Conservation (phyloP, 1,140 invertebrate species). For the Lordiphosa mommai region DNA sequence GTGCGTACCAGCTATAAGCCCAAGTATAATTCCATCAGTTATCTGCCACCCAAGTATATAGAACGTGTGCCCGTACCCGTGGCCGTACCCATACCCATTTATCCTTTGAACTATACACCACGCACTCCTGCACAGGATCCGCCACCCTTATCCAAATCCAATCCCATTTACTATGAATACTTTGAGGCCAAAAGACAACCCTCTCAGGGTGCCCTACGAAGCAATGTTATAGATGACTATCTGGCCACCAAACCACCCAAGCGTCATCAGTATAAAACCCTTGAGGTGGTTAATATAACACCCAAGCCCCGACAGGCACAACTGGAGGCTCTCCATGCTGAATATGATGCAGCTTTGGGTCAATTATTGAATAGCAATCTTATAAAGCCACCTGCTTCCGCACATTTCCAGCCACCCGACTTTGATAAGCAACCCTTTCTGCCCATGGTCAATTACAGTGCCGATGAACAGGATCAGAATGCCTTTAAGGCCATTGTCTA, state of each 20-base stretch:
- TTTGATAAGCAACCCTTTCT: conserved; percentile 83
- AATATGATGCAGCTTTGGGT: conserved; percentile 52
- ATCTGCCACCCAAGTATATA: conserved; percentile 42
- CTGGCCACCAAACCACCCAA: conserved; percentile 60
- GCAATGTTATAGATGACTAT: conserved; percentile 66
- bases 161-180: conserved; percentile 79
- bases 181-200: conserved; percentile 74
- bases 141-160: conserved; percentile 60
- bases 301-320: conserved; percentile 74
- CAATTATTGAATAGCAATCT: conserved; percentile 48
- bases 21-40: conserved; percentile 52
- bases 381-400: conserved; percentile 23
- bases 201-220: conserved; percentile 22
- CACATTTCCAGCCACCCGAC: conserved; percentile 80
- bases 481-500: conserved; percentile 81
- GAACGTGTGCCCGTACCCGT: conserved; percentile 67
- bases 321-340: conserved; percentile 40
- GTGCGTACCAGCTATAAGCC: conserved; percentile 17
- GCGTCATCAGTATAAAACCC: conserved; percentile 49
- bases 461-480: conserved; percentile 81
- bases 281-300: conserved; percentile 67
- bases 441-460: conserved; percentile 83
- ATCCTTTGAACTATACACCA: conserved; percentile 58
- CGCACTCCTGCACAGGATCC: conserved; percentile 34
- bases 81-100: conserved; percentile 70